Conservation (phyloP, 2,888 invertebrate genomes). For the Cecidostiba fungosa region DNA sequence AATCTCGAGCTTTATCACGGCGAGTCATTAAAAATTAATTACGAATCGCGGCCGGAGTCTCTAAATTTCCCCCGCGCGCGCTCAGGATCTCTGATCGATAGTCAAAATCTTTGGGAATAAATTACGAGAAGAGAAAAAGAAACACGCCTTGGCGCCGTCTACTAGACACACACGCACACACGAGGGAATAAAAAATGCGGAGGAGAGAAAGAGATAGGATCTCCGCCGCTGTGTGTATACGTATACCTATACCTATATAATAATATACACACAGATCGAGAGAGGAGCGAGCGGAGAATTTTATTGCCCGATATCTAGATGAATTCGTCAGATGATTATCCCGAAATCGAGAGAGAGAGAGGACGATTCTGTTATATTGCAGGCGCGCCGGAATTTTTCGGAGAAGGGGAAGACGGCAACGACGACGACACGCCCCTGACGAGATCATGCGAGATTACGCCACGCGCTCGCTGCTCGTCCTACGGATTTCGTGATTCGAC, state of each 20-base stretch:
- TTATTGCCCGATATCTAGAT: slow-evolving; percentile 79
- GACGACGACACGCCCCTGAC: slow-evolving; percentile 71
- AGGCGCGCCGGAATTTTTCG: slow-evolving; percentile 67
- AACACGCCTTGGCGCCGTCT: slow-evolving; percentile 52
- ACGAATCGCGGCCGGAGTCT: slow-evolving; percentile 21
- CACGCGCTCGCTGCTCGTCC: slow-evolving; percentile 40
- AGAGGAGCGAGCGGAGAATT: slow-evolving; percentile 68
- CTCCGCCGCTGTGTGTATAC: slow-evolving; percentile 52
- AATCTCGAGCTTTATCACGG: slow-evolving; percentile 40
- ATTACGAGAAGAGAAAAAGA: slow-evolving; percentile 33
- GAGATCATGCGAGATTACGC: slow-evolving; percentile 70
- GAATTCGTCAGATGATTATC: slow-evolving; percentile 78
- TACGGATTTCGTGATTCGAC: slow-evolving; percentile 58
- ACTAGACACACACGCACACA: slow-evolving; percentile 16
- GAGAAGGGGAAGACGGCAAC: slow-evolving; percentile 41
- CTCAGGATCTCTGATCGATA: slow-evolving; percentile 57
- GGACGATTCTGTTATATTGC: slow-evolving; percentile 74
- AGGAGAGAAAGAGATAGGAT: slow-evolving; percentile 74
- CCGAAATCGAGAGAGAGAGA: slow-evolving; percentile 65
- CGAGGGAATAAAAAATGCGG: slow-evolving; percentile 48
- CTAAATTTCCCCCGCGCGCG: not conserved
- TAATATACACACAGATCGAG: not conserved
- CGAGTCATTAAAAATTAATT: slow-evolving; percentile 55
- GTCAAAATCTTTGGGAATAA: slow-evolving; percentile 50
- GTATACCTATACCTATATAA: slow-evolving; percentile 62